Conservation (phyloP, 2,113 vertebrate genomes). For the Ctenodactylus gundi region DNA sequence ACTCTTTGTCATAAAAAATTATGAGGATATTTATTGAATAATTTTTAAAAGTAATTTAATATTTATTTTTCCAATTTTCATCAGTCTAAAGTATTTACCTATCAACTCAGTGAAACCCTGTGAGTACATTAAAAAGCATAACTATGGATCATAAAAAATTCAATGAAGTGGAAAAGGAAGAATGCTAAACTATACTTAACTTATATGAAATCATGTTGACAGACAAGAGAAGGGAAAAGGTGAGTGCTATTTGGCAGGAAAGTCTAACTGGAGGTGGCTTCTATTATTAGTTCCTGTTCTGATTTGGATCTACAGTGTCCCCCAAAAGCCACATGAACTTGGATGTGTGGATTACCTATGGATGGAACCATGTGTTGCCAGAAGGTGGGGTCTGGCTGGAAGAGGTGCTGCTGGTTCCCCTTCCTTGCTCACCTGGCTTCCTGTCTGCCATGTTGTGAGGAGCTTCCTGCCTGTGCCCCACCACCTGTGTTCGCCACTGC, state of each 20-base stretch:
- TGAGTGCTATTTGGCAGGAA: neutral
- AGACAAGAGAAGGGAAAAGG: neutral
- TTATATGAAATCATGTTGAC: neutral
- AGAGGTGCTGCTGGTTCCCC: too few relatives aligned
- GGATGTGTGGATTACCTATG: too few relatives aligned
- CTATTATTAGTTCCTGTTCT: neutral
- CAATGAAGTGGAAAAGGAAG: neutral
- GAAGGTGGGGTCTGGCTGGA: too few relatives aligned
- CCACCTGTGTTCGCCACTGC: too few relatives aligned
- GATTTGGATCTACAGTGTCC: too few relatives aligned
- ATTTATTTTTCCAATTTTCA: neutral
- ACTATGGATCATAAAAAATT: neutral
- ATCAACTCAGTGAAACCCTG: constrained; percentile 1
- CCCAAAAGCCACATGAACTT: too few relatives aligned
- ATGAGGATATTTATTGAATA: neutral
- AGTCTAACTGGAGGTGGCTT: neutral
- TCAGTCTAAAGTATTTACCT: neutral
- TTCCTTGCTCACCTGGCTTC: too few relatives aligned
- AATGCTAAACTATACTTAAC: neutral
- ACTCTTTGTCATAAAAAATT: constrained; percentile 31
- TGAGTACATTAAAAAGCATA: neutral
- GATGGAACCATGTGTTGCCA: too few relatives aligned
- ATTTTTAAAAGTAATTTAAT: neutral
- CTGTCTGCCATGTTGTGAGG: too few relatives aligned
- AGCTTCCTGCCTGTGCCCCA: too few relatives aligned